These are phyloP conservation scores for Tenebrosternarchus preto DNA, from an alignment of 2,113 vertebrate genomes.

Conservation along the genomic window DNA sequence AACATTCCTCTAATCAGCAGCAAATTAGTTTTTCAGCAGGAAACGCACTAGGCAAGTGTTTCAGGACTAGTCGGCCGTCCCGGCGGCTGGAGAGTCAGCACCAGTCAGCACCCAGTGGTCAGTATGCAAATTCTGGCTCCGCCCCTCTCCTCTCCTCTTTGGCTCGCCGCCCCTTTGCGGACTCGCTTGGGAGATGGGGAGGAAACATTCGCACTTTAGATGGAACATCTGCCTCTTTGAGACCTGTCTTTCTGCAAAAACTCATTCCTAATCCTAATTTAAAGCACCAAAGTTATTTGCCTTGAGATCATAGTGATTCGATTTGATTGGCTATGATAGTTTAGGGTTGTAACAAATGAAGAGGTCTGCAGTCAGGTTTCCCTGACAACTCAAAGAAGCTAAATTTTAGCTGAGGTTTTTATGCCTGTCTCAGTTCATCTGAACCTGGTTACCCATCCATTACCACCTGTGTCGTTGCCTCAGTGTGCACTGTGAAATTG, in stretches of 20 bases:
- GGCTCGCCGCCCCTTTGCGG: background rate
- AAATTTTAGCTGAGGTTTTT: too few relatives aligned
- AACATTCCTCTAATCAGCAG: background rate
- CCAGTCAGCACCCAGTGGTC: background rate
- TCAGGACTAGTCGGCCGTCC: background rate
- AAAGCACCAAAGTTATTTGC: background rate
- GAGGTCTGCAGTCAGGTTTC: too few relatives aligned
- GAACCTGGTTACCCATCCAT: background rate
- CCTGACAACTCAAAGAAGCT: too few relatives aligned
- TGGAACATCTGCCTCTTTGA: background rate
- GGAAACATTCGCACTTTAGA: background rate
- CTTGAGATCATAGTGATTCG: slow-evolving; percentile 7
- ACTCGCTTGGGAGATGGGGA: background rate
- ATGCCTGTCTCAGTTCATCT: background rate
- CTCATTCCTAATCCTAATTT: background rate
- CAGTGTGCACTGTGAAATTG: too few relatives aligned
- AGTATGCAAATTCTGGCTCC: background rate
- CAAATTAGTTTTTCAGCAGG: background rate
- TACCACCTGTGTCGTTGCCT: background rate
- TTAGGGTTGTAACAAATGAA: background rate
- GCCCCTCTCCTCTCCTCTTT: background rate
- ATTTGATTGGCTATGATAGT: background rate
- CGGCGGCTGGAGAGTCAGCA: background rate
- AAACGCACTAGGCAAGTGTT: background rate
- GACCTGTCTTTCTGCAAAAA: background rate